Base-by-base conservation (phyloP, 2,113 vertebrate species). In the Aramus guarauna region DNA sequence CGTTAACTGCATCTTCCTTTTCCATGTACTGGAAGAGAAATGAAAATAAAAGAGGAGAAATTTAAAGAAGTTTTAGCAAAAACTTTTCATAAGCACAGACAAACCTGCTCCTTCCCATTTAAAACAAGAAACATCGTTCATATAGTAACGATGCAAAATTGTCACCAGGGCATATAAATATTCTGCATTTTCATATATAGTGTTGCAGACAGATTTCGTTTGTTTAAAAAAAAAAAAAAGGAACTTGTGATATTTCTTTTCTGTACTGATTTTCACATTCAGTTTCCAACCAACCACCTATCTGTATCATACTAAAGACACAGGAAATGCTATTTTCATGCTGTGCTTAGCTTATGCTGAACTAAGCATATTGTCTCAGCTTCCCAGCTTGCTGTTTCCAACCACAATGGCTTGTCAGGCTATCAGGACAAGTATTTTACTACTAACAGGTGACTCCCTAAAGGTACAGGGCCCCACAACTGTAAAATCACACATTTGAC, bases 1-100 rank as follows among this genome's bases (percentile, higher is more conserved):
- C 97, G 56, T 99, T 99, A 93, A 99, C 99, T 24, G 99, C 99
- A 71, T 99, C 99, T 97, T 99, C 99, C 95, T 99, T 99, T 94
- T 99, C 99, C 99, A 99, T 99, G 97, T 98, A 99, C 99, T 99
- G 73, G 43, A 86, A 97, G 80, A 45, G 94, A 97, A 96, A 94
- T 3, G 37, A 29, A 80, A n/a, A 53, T 73, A 67, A 43, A 48
- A 92, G 5, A 68, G 4, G 9, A 74, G 37, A 94, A 73, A 81
- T 89, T 89, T 81, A 71, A 91, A 80, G 34, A 87, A 68, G 11
- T 24, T 68, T 52, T 60, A 92, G 22, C 24, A 76, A 85, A 55
- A 87, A 45, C 5, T 52, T 90, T 19, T 8, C 78, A 37, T 20
- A 59, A 64, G 47, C 62, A 53, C 4, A 92, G 59, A 88, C 20